phyloP scores from a whole-genome alignment of 92 coral and sea anemone species.

The Parazoanthus darwini region DNA sequence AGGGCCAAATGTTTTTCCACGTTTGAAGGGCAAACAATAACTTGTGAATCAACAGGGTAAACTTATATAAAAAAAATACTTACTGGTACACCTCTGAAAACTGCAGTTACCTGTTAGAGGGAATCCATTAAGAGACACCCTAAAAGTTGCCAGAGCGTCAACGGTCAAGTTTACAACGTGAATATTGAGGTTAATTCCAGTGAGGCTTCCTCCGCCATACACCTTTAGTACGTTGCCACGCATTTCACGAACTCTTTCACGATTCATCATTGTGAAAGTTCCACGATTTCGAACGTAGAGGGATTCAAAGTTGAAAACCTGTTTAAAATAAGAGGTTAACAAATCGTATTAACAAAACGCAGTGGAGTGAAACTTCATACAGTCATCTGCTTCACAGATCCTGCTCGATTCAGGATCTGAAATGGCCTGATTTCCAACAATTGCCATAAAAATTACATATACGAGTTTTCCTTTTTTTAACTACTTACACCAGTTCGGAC shows the following conservation, averaged over 20 bases:
- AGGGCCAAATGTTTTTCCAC: too few relatives aligned
- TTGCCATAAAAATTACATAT: too few relatives aligned
- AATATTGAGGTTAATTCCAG: slow-evolving; percentile 65
- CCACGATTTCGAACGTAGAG: slow-evolving; percentile 72
- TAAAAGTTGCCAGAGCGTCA: slow-evolving; percentile 64
- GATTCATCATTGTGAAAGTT: slow-evolving; percentile 62
- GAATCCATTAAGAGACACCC: slow-evolving; percentile 54
- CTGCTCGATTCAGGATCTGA: too few relatives aligned
- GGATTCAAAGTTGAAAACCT: slow-evolving; percentile 59
- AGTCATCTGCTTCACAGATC: too few relatives aligned
- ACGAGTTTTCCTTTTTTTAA: too few relatives aligned
- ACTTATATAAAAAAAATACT: background rate
- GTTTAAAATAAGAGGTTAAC: background rate
- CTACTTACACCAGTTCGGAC: too few relatives aligned
- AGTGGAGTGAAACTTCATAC: too few relatives aligned
- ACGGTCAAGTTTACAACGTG: slow-evolving; percentile 57
- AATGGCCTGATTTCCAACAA: too few relatives aligned
- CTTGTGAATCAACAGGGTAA: background rate
- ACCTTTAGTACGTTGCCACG: slow-evolving; percentile 60
- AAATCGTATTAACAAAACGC: too few relatives aligned
- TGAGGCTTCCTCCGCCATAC: slow-evolving; percentile 63
- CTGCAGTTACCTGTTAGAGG: background rate
- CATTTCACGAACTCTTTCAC: slow-evolving; percentile 65
- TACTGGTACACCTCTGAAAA: background rate
- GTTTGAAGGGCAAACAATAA: too few relatives aligned